Evolutionary conservation across 2,888 invertebrate species (phyloP).

Genomic region (Deladenus siricidicola): DNA sequence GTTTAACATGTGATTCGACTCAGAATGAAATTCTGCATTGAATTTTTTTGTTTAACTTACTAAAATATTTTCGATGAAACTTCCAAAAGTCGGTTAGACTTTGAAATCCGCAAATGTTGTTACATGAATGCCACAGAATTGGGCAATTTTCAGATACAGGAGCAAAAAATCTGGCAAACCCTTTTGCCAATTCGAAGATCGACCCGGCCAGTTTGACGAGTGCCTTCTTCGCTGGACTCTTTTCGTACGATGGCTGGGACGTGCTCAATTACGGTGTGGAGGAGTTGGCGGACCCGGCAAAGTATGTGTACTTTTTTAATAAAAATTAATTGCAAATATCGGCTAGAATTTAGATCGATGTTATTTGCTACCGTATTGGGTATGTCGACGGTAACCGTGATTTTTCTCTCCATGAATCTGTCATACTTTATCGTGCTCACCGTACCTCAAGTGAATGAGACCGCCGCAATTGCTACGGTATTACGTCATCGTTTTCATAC

Average conservation of each 20-base stretch:
- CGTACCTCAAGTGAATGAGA: conserved; percentile 22
- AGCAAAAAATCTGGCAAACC: conserved; percentile 23
- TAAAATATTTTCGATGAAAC: neutral
- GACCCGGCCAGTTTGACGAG: conserved; percentile 12
- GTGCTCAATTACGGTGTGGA: conserved; percentile 51
- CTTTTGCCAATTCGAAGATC: conserved; percentile 26
- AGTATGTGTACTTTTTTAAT: neutral
- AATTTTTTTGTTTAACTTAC: no score
- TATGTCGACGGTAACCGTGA: conserved; percentile 37
- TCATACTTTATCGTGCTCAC: conserved; percentile 41
- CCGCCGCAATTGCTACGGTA: conserved; percentile 34
- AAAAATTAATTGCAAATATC: neutral
- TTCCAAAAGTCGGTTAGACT: neutral
- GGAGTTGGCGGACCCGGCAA: conserved; percentile 34
- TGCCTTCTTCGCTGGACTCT: conserved; percentile 41
- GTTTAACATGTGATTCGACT: no score
- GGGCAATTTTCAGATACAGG: conserved; percentile 10
- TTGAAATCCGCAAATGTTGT: conserved; percentile 6
- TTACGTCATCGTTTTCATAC: no score
- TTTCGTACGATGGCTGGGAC: conserved; percentile 48
- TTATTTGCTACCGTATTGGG: conserved; percentile 46
- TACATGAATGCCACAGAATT: conserved; percentile 18
- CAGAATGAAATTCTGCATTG: no score
- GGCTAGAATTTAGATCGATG: conserved; percentile 34
- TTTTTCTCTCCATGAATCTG: conserved; percentile 44